Evolutionary conservation across 1,140 invertebrate genomes (phyloP).

Genomic region (Drosophila quadrilineata): DNA sequence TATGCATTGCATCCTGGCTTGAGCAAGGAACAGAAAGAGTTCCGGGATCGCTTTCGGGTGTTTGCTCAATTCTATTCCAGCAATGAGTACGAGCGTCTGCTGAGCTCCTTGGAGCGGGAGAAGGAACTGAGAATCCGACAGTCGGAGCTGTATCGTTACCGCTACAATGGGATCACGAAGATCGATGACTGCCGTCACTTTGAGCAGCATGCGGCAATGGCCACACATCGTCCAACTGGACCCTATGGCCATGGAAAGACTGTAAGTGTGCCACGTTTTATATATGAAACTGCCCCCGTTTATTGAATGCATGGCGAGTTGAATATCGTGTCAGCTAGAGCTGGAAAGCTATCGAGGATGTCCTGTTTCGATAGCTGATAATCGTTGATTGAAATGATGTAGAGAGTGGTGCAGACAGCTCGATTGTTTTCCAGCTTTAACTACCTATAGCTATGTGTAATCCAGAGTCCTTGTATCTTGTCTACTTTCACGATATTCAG

Average conservation of each 20-base stretch:
- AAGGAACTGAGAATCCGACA: slow-evolving; percentile 90
- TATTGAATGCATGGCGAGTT: slow-evolving; percentile 73
- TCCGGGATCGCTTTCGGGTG: slow-evolving; percentile 90
- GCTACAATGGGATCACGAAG: slow-evolving; percentile 89
- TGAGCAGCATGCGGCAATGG: slow-evolving; percentile 87
- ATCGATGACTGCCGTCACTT: slow-evolving; percentile 92
- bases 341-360: slow-evolving; percentile 17
- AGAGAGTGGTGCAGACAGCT: not conserved
- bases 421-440: slow-evolving; percentile 32
- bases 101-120: slow-evolving; percentile 90
- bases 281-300: slow-evolving; percentile 13
- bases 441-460: slow-evolving; percentile 25
- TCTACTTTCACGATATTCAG: slow-evolving; percentile 79
- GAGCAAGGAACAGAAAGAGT: slow-evolving; percentile 84
- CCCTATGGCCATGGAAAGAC: slow-evolving; percentile 81
- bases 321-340: slow-evolving; percentile 70
- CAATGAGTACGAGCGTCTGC: slow-evolving; percentile 90
- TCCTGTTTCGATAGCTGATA: not conserved
- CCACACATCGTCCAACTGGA: slow-evolving; percentile 71
- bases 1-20: slow-evolving; percentile 63
- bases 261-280: slow-evolving; percentile 68
- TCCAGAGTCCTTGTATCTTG: slow-evolving; percentile 52
- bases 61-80: slow-evolving; percentile 94
- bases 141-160: slow-evolving; percentile 91
- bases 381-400: not conserved